phyloP scores from a whole-genome alignment of 2,888 invertebrate genomes.

The Noctua janthe region DNA sequence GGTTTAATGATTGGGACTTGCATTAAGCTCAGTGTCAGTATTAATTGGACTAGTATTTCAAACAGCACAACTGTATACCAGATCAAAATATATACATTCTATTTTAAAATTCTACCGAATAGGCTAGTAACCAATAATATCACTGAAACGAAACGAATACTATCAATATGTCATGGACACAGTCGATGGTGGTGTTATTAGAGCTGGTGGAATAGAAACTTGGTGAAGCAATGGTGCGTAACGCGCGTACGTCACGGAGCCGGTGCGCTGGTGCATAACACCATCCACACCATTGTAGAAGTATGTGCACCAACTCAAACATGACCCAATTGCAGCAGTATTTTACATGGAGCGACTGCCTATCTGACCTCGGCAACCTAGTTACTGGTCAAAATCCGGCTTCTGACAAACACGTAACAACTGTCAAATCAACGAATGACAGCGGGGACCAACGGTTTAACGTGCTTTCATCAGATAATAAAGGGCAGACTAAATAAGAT shows the following conservation, averaged over 20 bases:
- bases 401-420: background rate
- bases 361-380: background rate
- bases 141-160: slow-evolving; percentile 5
- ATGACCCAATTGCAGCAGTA: slow-evolving; percentile 6
- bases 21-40: background rate
- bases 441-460: background rate
- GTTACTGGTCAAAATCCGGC: background rate
- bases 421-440: background rate
- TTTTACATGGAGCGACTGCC: background rate
- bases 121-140: background rate
- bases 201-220: slow-evolving; percentile 83
- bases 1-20: background rate
- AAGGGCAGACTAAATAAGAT: slow-evolving; percentile 18
- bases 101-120: background rate
- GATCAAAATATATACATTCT: background rate
- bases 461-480: slow-evolving; percentile 26
- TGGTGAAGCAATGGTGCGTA: slow-evolving; percentile 81
- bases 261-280: slow-evolving; percentile 69
- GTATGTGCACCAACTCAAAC: slow-evolving; percentile 39
- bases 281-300: slow-evolving; percentile 57
- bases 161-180: slow-evolving; percentile 55
- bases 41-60: background rate
- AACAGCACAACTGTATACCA: background rate
- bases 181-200: slow-evolving; percentile 75
- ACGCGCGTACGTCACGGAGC: slow-evolving; percentile 77